Conservation (phyloP, 2,888 invertebrate genomes). For the Elgonia sp. region DNA sequence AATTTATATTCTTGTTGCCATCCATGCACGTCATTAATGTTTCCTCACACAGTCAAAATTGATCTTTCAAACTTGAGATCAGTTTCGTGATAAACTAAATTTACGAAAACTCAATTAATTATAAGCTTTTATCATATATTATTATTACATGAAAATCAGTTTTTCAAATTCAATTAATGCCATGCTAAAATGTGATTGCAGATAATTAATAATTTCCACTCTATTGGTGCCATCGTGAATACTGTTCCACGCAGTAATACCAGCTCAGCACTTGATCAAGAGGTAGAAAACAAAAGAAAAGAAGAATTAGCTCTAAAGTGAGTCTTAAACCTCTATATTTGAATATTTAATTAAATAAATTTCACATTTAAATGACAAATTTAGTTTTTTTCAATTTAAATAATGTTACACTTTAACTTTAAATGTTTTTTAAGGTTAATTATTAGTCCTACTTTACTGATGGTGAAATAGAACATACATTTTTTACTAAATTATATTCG, state of each 20-base stretch:
- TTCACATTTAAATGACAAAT: no score
- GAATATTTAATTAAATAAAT: no score
- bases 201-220: slow-evolving; percentile 85
- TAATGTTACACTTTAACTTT: no score
- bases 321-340: slow-evolving; percentile 83
- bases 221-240: slow-evolving; percentile 87
- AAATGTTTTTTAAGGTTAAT: no score
- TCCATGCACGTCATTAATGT: slow-evolving; percentile 51
- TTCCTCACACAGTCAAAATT: slow-evolving; percentile 47
- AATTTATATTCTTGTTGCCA: background rate
- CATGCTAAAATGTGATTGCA: slow-evolving; percentile 76
- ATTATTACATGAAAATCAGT: slow-evolving; percentile 33
- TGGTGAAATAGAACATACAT: no score
- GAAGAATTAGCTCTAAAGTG: slow-evolving; percentile 94
- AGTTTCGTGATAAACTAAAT: slow-evolving; percentile 42
- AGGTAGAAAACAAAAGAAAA: slow-evolving; percentile 90
- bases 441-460: no score
- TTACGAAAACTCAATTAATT: slow-evolving; percentile 58
- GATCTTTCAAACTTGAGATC: slow-evolving; percentile 34
- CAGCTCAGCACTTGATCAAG: slow-evolving; percentile 92
- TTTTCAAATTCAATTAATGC: slow-evolving; percentile 42
- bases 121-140: slow-evolving; percentile 41
- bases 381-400: no score
- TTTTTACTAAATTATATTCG: no score
- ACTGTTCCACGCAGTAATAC: slow-evolving; percentile 94